Evolutionary conservation across 2,888 invertebrate genomes (phyloP), one percentile per base, ranked within the genome.

Genomic region (Drosophila aldrichi): DNA sequence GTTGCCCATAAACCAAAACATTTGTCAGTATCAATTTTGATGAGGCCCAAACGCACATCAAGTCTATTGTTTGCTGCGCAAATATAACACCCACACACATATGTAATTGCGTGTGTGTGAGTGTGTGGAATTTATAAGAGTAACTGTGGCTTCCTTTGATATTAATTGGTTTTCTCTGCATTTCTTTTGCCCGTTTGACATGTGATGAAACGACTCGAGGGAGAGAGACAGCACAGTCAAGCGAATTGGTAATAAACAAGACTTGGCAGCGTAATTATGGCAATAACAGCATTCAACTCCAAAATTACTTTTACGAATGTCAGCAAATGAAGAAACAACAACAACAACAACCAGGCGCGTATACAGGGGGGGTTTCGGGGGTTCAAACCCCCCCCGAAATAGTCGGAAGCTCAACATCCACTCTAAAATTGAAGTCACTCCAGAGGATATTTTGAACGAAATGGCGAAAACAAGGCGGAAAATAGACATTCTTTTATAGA

Each of bases 21-120:
- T 82, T 84, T 84, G 84, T 87, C 88, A 87, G 85, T 80, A 80
- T 87, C 78, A 84, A 78, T 84, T 84, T 69, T 71, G 84, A 79
- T 77, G 75, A 73, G 76, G 65, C 61, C 68, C 74, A 55, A 70
- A 43, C 71, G 67, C 57, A 72, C 65, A 72, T 70, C 60, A 60
- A 75, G 78, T 81, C 88, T 82, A 83, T 83, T 83, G 88, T 83
- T 78, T 78, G 80, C 58, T 51, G 12, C 34, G 58, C 41, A 81
- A 79, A 84, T 81, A 78, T 67, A 63, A 43, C 34, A 55, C 25
- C 29, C 20, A 48, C 48, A 48, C 48, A 51, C 14, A 58, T 16
- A 25, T 25, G 18, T 25, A 44, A 22, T 44, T 44, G 44, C 59
- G 38, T 38, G 34, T 32, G 36, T 46, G 22, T 40, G 29, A 25